Evolutionary conservation across 1,140 invertebrate species (phyloP).

Genomic region (Brachionus rotundiformis): DNA sequence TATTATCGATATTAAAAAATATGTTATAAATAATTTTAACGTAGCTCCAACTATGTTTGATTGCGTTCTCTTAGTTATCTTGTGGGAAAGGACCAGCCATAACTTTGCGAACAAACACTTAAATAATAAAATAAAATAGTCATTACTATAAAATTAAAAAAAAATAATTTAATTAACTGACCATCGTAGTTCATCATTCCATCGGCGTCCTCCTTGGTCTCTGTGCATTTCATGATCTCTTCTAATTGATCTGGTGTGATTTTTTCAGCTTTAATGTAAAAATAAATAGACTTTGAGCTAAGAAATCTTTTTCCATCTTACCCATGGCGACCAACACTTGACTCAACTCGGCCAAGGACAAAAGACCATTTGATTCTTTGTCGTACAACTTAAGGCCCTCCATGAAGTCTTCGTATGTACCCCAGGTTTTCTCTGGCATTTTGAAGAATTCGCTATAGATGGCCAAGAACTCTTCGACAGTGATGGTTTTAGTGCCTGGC

Average conservation of each 20-base stretch:
- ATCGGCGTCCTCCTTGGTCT: constrained; percentile 52
- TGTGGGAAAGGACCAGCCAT: constrained; percentile 52
- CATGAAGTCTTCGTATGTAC: constrained; percentile 53
- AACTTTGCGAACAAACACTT: constrained; percentile 52
- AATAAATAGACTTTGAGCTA: too few relatives aligned
- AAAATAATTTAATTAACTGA: not conserved
- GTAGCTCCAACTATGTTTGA: constrained; percentile 13
- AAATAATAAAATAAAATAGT: not conserved
- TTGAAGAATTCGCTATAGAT: constrained; percentile 52
- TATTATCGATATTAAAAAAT: not conserved
- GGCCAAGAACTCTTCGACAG: constrained; percentile 52
- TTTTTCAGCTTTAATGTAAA: constrained; percentile 53
- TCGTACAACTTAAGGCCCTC: constrained; percentile 53
- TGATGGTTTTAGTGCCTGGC: constrained; percentile 47
- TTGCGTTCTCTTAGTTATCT: not conserved
- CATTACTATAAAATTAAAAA: too few relatives aligned
- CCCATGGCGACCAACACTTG: constrained; percentile 52
- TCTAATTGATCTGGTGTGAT: constrained; percentile 34
- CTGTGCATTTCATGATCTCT: constrained; percentile 45
- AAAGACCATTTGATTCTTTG: constrained; percentile 51
- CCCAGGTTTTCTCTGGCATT: constrained; percentile 51
- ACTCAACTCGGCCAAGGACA: constrained; percentile 48
- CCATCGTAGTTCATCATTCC: constrained; percentile 52
- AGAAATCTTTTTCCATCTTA: not conserved
- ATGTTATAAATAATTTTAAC: constrained; percentile 34